Percentiles rank a stretch among this genome's conserved stretches.
Conservation (phyloP, 2,888 invertebrate species). For the Eristalinus aeneus region DNA sequence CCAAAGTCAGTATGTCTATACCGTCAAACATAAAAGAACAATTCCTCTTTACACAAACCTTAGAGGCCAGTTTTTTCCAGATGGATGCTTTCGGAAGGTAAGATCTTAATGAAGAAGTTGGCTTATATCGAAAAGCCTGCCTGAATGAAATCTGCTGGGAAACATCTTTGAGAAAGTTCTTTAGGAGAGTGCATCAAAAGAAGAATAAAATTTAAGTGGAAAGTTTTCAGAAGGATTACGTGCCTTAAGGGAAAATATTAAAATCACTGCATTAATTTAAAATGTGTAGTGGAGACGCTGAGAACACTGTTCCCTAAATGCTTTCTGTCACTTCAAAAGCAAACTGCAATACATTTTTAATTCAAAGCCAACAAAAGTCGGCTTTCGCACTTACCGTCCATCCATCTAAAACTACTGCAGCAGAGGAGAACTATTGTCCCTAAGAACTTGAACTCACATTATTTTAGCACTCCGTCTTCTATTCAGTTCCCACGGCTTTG, state of each 20-base stretch:
- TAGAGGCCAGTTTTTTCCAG: too few relatives aligned
- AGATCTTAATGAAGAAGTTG: neutral
- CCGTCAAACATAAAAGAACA: too few relatives aligned
- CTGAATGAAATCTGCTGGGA: neutral
- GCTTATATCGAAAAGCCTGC: neutral
- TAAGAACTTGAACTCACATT: conserved; percentile 65
- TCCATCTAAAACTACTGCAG: neutral
- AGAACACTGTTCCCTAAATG: conserved; percentile 9
- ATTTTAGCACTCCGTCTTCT: conserved; percentile 52
- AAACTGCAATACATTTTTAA: conserved; percentile 55
- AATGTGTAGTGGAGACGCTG: conserved; percentile 16
- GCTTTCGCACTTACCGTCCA: conserved; percentile 6
- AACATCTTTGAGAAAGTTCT: neutral
- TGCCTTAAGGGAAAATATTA: conserved; percentile 19
- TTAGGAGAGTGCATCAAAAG: neutral
- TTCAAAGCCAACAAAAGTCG: conserved; percentile 42
- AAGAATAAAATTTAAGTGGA: neutral
- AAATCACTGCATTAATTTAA: conserved; percentile 26
- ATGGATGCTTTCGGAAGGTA: neutral
- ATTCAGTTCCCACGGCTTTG: conserved; percentile 35
- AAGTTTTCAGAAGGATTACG: neutral
- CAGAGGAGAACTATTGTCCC: conserved; percentile 34
- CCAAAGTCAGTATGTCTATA: too few relatives aligned
- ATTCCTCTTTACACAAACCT: too few relatives aligned
- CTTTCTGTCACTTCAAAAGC: conserved; percentile 7